phyloP scores from a whole-genome alignment of 37 sponge, comb jelly and placozoan genomes.

The Crambe crambe region DNA sequence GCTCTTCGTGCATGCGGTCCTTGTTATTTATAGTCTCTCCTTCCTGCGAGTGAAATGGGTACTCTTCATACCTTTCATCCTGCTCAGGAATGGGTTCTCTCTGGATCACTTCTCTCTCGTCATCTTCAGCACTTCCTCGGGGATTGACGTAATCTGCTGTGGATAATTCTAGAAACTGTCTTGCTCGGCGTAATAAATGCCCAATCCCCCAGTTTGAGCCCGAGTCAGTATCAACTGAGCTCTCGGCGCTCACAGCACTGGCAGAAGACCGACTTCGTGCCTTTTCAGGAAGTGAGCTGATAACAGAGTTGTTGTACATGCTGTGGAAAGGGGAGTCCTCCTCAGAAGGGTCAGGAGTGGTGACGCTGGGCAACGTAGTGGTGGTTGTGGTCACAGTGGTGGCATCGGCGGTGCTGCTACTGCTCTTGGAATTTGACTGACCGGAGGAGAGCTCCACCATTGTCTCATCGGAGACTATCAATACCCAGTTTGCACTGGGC shows the following conservation, averaged over 20 bases:
- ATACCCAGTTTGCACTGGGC: conserved; percentile 56
- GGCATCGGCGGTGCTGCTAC: neutral
- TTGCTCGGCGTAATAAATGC: neutral
- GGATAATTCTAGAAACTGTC: neutral
- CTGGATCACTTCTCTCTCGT: neutral
- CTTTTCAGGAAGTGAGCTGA: neutral
- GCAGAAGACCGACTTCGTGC: neutral
- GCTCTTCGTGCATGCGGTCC: neutral
- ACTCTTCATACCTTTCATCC: neutral
- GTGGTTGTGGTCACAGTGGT: neutral
- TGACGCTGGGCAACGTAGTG: neutral
- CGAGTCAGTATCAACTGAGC: conserved; percentile 11
- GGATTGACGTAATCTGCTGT: neutral
- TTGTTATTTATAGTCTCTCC: neutral
- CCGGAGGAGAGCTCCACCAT: conserved; percentile 4
- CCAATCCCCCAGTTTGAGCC: neutral
- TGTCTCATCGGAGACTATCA: conserved; percentile 3
- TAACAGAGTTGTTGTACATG: too few relatives aligned
- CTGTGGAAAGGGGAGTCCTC: neutral
- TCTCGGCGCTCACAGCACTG: conserved; percentile 11
- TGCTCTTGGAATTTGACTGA: neutral
- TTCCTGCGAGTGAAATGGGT: neutral
- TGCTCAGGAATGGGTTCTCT: neutral
- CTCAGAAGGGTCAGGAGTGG: neutral
- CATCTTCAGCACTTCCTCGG: neutral